A percentile compares a stretch with the other conserved stretches of the same genome.
Evolutionary conservation across 2,888 invertebrate genomes (phyloP).

Genomic region (Coleophora flavipennella): DNA sequence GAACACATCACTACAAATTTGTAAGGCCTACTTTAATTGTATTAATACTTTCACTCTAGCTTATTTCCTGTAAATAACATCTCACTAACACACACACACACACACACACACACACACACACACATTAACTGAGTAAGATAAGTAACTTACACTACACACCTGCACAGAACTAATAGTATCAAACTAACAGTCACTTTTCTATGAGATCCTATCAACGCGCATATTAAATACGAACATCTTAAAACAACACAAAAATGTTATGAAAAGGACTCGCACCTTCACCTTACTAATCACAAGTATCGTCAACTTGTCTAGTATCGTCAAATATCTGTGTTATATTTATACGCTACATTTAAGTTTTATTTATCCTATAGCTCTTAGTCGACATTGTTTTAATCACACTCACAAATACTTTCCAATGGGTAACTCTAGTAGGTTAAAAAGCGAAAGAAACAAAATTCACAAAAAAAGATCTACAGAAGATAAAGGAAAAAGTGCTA

Average conservation of each 20-base stretch:
- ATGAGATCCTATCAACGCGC: not conserved
- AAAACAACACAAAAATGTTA: no score
- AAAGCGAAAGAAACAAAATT: no score
- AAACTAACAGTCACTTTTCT: not conserved
- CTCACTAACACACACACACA: conserved; percentile 1
- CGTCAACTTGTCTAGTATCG: conserved; percentile 41
- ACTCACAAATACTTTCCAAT: no score
- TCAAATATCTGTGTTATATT: conserved; percentile 61
- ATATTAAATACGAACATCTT: not conserved
- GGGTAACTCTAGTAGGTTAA: no score
- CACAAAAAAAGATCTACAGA: no score
- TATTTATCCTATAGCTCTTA: conserved; percentile 24
- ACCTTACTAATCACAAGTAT: conserved; percentile 18
- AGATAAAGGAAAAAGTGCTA: no score
- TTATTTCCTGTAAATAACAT: conserved; percentile 18
- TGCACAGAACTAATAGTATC: not conserved
- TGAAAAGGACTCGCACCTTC: not conserved
- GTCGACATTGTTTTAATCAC: no score
- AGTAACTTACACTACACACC: no score
- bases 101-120: no score
- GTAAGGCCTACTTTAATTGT: no score
- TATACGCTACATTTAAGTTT: conserved; percentile 32
- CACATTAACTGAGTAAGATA: no score
- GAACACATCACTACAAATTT: conserved; percentile 39
- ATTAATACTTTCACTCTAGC: no score